Base-by-base conservation (phyloP, 2,888 invertebrate species). In the Epinotia bilunana region DNA sequence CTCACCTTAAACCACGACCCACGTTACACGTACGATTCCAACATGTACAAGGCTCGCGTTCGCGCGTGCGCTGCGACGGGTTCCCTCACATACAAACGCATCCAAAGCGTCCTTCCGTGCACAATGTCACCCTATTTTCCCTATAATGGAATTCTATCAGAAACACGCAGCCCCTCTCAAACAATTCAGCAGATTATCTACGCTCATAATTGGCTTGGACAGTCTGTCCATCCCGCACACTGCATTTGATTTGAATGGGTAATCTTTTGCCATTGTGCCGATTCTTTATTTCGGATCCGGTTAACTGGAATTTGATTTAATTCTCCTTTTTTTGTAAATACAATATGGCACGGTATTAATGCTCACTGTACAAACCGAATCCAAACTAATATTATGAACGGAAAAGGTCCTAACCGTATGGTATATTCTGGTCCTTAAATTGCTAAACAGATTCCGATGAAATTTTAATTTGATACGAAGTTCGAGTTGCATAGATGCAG, bases 201-300 rank as follows among this genome's bases (percentile, higher is more conserved):
- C 87, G 89, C 85, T 83, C 85, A 87, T 91, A 92, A 92, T 92
- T 91, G 92, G 91, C 90, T 91, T 90, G 90, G 84, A 87, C 86
- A 83, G 86, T 87, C 85, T 85, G 85, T 83, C 81, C 78, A 81
- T 82, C 76, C 77, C 81, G 83, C 86, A 84, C 83, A 80, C 80
- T 69, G 77, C 79, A 58, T 87, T 87, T 88, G 89, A 88, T 88
- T 88, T 88, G 83, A 86, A 88, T 87, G 82, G 82, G 76, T 85
- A 87, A 87, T 85, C 86, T 84, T 80, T 70, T 71, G 11, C 68
- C 20, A 58, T 61, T 49, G 62, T 33, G 68, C 23, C 39, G 33
- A 73, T 61, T 65, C 53, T 55, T 74, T 63, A 57, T 46, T 46
- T 20, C 13, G 20, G 43, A 71, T 62, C 55, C 39, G 33, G 67